Base-by-base conservation (phyloP, 2,888 invertebrate genomes). In the Byasa hedistus region DNA sequence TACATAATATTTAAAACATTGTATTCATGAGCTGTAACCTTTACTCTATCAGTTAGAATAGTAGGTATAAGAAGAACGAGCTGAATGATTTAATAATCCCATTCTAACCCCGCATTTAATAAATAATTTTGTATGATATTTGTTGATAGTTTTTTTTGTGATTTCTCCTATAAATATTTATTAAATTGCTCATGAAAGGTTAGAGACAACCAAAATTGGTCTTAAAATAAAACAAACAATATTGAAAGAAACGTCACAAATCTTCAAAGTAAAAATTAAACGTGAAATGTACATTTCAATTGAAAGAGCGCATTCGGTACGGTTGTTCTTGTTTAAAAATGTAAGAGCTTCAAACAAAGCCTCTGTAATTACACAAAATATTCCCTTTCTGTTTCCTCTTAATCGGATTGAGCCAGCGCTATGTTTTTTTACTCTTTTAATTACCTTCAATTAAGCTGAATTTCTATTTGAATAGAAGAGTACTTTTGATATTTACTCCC, bases 331-430 rank as follows among this genome's bases (percentile, higher is more conserved):
- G 44, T 44, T 44, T 44, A 19, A 44, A 44, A 44, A 44, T 44
- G 44, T 44, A 44, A 44, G 44, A 44, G 19, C 12, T 17, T 21
- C 22, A 52, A 52, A 52, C 52, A 21, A 21, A 22, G 21, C 52
- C 21, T 36, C 52, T 54, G 44, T 61, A 62, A 62, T 62, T 55
- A 62, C 17, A 12, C 23, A 7, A 44, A 12, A 23, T 52, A 23
- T 39, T 23, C 54, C 39, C 19, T 27, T 24, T 10, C n/a, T 22
- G 12, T 17, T 23, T 48, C 21, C 24, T n/a, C n/a, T 24, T 24
- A 55, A 55, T 55, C 24, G 24, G 24, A 55, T 55, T 55, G 22
- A 3, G 24, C 55, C 15, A 17, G 22, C 22, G 55, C 8, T 15
- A 55, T 55, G 55, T 24, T 55, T 55, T 24, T 55, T 55, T 22